Evolutionary conservation across 2,797 vertebrate genomes (phyloP).

Genomic region (Florisuga fusca): DNA sequence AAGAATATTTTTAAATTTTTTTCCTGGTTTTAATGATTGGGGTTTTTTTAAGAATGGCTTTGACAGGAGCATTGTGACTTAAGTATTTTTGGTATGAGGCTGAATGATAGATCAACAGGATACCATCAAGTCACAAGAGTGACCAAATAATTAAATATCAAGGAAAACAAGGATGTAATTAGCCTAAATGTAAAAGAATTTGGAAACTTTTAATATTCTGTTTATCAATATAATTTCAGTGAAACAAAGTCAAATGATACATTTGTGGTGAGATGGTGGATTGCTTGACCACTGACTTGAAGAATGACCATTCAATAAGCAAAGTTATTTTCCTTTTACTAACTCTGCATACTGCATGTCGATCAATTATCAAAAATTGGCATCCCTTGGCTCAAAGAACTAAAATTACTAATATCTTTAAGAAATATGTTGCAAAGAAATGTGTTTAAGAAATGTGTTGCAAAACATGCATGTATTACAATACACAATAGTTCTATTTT

Average conservation of each 20-base stretch:
- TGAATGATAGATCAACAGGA: background rate
- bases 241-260: background rate
- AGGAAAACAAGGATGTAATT: background rate
- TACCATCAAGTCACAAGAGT: background rate
- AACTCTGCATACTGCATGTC: background rate
- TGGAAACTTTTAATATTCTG: background rate
- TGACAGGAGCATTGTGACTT: background rate
- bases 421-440: background rate
- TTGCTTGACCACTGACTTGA: background rate
- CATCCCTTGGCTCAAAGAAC: background rate
- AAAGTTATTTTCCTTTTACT: background rate
- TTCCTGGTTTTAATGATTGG: background rate
- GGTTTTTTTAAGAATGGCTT: background rate
- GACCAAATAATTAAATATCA: background rate
- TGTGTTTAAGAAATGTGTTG: background rate
- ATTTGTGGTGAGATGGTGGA: background rate
- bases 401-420: background rate
- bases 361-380: background rate
- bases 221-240: background rate
- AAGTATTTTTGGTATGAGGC: background rate
- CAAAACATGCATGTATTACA: background rate
- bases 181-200: background rate
- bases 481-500: background rate
- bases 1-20: background rate
- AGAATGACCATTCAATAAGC: background rate